Percentiles rank a stretch among this genome's conserved stretches.
phyloP scores from a whole-genome alignment of 2,797 vertebrate genomes.

The Hydrocynus forskahlii region DNA sequence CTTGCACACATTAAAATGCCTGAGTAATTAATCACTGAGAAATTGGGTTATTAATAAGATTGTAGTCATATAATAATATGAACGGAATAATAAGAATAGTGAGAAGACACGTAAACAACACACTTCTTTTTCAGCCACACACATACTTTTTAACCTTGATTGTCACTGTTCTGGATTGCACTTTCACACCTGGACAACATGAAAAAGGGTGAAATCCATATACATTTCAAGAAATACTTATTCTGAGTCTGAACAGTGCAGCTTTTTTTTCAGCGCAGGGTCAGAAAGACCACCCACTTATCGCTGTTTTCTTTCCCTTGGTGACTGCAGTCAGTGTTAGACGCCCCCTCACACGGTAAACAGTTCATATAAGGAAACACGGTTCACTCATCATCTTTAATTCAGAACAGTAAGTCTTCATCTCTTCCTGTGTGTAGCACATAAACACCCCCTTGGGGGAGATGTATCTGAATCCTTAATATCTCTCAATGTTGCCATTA shows the following conservation, averaged over 20 bases:
- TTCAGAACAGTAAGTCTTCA: conserved; percentile 25
- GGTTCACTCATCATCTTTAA: conserved; percentile 43
- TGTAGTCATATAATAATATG: no score
- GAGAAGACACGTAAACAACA: not conserved
- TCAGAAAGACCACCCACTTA: conserved; percentile 26
- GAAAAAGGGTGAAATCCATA: conserved; percentile 10
- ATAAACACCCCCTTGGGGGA: conserved; percentile 46
- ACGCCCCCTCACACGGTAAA: conserved; percentile 21
- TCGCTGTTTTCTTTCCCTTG: not conserved
- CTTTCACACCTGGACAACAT: not conserved
- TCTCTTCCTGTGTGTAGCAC: conserved; percentile 33
- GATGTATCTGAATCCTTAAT: conserved; percentile 43
- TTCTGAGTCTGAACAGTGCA: conserved; percentile 15
- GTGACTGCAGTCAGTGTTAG: conserved; percentile 4
- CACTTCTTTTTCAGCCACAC: not conserved
- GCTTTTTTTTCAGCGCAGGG: not conserved
- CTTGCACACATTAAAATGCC: conserved; percentile 5
- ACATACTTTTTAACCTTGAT: conserved; percentile 31
- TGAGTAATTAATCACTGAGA: conserved; percentile 1
- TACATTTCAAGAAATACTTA: not conserved
- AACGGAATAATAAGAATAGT: conserved; percentile 10
- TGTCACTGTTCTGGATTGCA: not conserved
- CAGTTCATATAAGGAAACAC: conserved; percentile 35
- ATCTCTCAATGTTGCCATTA: conserved; percentile 50
- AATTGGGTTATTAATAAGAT: not conserved